Evolutionary conservation across 1,140 invertebrate genomes (phyloP), one percentile per base, ranked within the genome.

Genomic region (Lepidurus packardi): DNA sequence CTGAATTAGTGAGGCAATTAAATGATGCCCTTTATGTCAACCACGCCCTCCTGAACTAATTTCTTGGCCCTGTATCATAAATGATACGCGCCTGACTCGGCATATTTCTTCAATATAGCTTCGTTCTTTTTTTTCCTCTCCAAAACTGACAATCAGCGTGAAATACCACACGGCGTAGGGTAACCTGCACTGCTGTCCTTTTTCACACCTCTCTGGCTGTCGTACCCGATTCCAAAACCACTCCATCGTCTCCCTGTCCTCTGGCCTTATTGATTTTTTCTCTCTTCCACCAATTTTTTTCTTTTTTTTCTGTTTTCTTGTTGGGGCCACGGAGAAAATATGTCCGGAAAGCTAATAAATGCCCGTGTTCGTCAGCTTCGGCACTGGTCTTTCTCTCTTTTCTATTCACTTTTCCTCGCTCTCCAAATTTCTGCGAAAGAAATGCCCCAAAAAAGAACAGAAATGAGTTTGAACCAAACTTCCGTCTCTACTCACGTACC

Each of bases 311-410:
- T 34, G 4, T 34, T 34, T 34, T 34, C n/a, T 34, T 34, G 34
- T 34, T 34, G 34, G 34, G 34, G 34, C 53, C 16, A 21, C 9
- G 53, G n/a, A 65, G 53, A 65, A 34, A 65, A 65, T 65, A 65
- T 65, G 53, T 65, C 53, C 53, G 16, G 53, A 65, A 21, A 65
- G 53, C 53, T 65, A 65, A 65, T 65, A 65, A 65, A 65, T 65
- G 53, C 53, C 53, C 21, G 16, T 65, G 21, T 65, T 65, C 53
- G 53, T 65, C 53, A 65, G 53, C 53, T 65, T 65, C 16, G 21
- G 53, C 13, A 65, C 53, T 65, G 10, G 45, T 10, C 10, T 10
- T 16, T 65, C 53, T 16, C 13, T 21, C 13, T 21, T 21, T 65
- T 21, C 53, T 16, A 16, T n/a, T 6, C 11, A 65, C 47, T 65